phyloP scores from a whole-genome alignment of 2,888 invertebrate species.

The Dromius quadrimaculatus region DNA sequence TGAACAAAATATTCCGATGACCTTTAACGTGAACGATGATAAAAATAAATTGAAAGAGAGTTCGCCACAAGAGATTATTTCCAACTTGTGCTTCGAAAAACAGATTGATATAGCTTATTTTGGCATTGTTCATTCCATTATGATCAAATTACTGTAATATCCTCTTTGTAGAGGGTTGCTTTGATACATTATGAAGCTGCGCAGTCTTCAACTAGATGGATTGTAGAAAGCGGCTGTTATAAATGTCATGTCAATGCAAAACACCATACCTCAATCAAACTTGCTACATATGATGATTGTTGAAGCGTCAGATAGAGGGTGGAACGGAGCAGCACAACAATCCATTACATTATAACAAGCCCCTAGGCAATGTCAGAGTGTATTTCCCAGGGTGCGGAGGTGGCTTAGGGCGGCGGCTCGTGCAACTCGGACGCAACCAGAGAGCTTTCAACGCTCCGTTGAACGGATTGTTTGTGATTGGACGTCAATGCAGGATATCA shows the following conservation, averaged over 20 bases:
- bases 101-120: no score
- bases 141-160: no score
- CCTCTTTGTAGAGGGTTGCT: no score
- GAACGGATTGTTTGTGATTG: constrained; percentile 60
- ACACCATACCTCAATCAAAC: constrained; percentile 54
- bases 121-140: no score
- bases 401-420: constrained; percentile 10
- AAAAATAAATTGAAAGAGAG: no score
- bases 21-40: no score
- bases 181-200: no score
- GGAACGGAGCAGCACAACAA: constrained; percentile 54
- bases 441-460: constrained; percentile 57
- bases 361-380: constrained; percentile 11
- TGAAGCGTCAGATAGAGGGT: constrained; percentile 38
- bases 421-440: constrained; percentile 42
- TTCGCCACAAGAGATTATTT: no score
- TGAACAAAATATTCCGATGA: no score
- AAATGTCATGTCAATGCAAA: constrained; percentile 56
- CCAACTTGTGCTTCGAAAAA: no score
- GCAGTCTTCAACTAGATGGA: no score
- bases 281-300: constrained; percentile 54
- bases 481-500: constrained; percentile 60
- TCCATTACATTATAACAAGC: constrained; percentile 55
- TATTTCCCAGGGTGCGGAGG: constrained; percentile 9
- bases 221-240: constrained; percentile 54